Percentiles rank a stretch among this genome's conserved stretches.
These are phyloP conservation scores for Pardosa pseudoannulata DNA, from an alignment of 2,888 invertebrate species.

Conservation along the genomic window DNA sequence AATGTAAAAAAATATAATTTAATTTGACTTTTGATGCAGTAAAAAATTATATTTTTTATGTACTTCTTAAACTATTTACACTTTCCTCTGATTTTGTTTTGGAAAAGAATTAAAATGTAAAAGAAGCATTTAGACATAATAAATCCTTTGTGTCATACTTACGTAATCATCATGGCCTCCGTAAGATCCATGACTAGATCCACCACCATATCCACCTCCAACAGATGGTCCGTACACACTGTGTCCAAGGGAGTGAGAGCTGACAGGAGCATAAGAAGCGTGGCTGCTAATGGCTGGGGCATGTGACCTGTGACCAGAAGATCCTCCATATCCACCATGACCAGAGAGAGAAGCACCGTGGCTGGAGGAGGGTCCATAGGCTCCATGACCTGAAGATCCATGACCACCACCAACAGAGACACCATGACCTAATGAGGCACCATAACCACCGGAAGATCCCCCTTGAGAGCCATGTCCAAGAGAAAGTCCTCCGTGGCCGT, in stretches of 20 bases:
- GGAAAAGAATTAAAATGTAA: no score
- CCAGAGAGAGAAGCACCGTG: background rate
- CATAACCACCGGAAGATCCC: background rate
- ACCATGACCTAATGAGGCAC: background rate
- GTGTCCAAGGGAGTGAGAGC: conserved; percentile 39
- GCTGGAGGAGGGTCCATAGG: background rate
- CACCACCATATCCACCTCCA: conserved; percentile 14
- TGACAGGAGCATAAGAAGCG: conserved; percentile 11
- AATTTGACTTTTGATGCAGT: no score
- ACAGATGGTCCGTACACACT: conserved; percentile 36
- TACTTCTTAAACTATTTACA: no score
- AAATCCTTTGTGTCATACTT: no score
- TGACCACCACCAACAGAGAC: background rate
- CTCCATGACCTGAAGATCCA: conserved; percentile 5
- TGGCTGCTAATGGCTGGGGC: conserved; percentile 23
- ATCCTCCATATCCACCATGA: background rate
- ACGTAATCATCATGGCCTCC: conserved; percentile 48
- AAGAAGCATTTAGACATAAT: no score
- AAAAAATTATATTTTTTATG: no score
- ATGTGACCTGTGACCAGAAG: background rate
- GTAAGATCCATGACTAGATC: conserved; percentile 21
- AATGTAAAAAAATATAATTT: no score
- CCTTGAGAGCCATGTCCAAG: background rate
- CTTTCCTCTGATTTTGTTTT: no score
- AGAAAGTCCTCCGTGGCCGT: conserved; percentile 13